Conservation (phyloP, 2,888 invertebrate genomes). For the Cheilosia vulpina region DNA sequence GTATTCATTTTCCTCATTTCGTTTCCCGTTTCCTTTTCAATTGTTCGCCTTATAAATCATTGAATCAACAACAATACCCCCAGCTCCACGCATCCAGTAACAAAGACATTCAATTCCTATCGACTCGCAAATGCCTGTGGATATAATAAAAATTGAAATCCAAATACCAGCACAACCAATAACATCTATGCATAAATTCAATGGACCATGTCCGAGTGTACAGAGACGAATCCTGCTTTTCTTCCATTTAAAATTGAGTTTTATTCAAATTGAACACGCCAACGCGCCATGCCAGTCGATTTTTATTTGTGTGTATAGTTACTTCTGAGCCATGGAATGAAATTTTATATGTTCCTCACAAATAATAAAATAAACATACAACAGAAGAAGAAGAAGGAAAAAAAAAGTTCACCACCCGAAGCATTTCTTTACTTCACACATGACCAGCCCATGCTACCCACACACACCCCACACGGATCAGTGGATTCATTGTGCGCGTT, state of each 20-base stretch:
- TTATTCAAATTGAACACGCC: constrained; percentile 76
- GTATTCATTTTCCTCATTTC: constrained; percentile 50
- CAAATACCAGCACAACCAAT: constrained; percentile 60
- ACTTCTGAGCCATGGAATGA: constrained; percentile 35
- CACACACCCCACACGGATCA: constrained; percentile 23
- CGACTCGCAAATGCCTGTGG: constrained; percentile 64
- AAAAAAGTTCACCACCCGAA: constrained; percentile 6
- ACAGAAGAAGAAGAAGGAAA: constrained; percentile 6
- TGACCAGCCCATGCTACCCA: constrained; percentile 47
- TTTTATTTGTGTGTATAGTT: constrained; percentile 46
- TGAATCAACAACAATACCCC: constrained; percentile 66
- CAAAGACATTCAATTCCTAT: constrained; percentile 57
- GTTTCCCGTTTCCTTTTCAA: constrained; percentile 55
- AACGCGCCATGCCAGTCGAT: constrained; percentile 48
- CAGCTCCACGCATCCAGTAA: constrained; percentile 28
- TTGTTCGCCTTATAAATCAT: constrained; percentile 71
- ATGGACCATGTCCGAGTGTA: constrained; percentile 72
- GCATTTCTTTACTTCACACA: constrained; percentile 66
- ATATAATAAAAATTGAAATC: constrained; percentile 67
- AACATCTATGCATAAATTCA: constrained; percentile 69
- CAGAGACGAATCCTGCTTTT: constrained; percentile 7
- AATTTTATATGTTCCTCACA: constrained; percentile 68
- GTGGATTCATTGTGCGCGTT: constrained; percentile 67
- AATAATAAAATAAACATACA: constrained; percentile 69
- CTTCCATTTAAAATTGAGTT: constrained; percentile 74